Evolutionary conservation across 2,113 vertebrate genomes (phyloP), one percentile per base, ranked within the genome.

Genomic region (Macroglossus sobrinus): DNA sequence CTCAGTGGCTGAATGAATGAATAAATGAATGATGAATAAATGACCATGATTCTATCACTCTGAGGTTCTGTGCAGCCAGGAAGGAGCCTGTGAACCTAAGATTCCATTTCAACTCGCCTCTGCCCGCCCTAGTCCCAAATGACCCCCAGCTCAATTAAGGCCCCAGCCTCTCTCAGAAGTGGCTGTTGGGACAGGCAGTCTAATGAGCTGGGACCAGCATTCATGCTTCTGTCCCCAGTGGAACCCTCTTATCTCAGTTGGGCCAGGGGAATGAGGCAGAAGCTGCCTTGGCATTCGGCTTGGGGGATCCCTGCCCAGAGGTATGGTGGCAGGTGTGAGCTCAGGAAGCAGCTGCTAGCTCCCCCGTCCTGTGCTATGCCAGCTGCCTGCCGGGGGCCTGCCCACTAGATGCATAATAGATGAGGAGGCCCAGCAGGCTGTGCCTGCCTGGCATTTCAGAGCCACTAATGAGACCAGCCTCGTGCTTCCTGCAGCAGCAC

Each of bases 391-490:
- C 3, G 2, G 95, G 96, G 95, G 92, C 94, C 97, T 96, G 84
- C 92, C 96, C 80, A 69, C 72, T 81, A 91, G 76, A 91, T 98
- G 40, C 93, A 98, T 97, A 95, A 98, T 97, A 91, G 88, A 98
- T 96, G 95, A 97, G 92, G 61, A 66, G 53, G 78, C 97, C 87
- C 97, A 97, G 97, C 57, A 0, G 85, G 96, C 76, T n/a, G 59
- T 21, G 68, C 92, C 96, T 84, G 74, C 94, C 88, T 97, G 97
- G 97, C 97, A 93, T 97, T 97, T 97, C 96, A 82, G 94, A 95
- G 78, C 26, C 45, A 43, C 85, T 97, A 96, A 97, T 94, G 91
- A 97, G 82, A 81, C 88, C 90, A 50, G 75, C 45, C 81, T 76
- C 2, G 0, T 55, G 94, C 84, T 82, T 94, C 89, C 94, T 38